These are phyloP conservation scores for Meleagris gallopavo DNA, from an alignment of 2,113 vertebrate species.

Conservation along the genomic window DNA sequence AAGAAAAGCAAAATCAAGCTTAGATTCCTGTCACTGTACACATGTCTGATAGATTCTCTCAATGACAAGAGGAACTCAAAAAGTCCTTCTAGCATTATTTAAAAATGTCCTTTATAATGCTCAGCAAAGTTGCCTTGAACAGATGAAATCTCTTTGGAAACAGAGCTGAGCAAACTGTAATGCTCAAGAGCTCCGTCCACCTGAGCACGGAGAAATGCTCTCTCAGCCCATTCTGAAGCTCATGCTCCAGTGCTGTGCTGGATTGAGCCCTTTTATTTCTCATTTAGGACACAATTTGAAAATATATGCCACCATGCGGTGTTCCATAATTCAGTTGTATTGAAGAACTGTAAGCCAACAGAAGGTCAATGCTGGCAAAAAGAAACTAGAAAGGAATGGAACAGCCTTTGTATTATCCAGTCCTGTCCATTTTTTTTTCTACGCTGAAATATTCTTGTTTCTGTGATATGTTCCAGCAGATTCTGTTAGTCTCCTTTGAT, in stretches of 20 bases:
- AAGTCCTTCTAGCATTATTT: not conserved
- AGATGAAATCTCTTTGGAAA: constrained; percentile 34
- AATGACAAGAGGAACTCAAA: not conserved
- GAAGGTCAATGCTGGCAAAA: constrained; percentile 17
- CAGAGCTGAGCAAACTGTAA: not conserved
- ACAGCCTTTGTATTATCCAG: not conserved
- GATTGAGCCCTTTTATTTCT: constrained; percentile 27
- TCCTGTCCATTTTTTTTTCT: not conserved
- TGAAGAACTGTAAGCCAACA: not conserved
- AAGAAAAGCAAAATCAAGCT: not conserved
- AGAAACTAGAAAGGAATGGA: not conserved
- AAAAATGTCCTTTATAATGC: not conserved
- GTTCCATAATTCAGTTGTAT: constrained; percentile 39
- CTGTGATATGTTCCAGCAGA: not conserved
- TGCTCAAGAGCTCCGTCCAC: not conserved
- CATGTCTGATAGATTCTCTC: not conserved
- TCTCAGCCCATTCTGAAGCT: not conserved
- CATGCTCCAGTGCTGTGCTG: not conserved
- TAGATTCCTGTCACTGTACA: not conserved
- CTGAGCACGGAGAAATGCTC: not conserved
- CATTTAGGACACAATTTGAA: constrained; percentile 37
- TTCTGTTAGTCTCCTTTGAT: constrained; percentile 10
- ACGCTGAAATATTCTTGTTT: constrained; percentile 11
- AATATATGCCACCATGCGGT: constrained; percentile 5
- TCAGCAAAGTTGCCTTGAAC: not conserved